A percentile compares a stretch with the other conserved stretches of the same genome.
phyloP scores from a whole-genome alignment of 1,140 invertebrate species.

The Trachymyrmex septentrionalis region DNA sequence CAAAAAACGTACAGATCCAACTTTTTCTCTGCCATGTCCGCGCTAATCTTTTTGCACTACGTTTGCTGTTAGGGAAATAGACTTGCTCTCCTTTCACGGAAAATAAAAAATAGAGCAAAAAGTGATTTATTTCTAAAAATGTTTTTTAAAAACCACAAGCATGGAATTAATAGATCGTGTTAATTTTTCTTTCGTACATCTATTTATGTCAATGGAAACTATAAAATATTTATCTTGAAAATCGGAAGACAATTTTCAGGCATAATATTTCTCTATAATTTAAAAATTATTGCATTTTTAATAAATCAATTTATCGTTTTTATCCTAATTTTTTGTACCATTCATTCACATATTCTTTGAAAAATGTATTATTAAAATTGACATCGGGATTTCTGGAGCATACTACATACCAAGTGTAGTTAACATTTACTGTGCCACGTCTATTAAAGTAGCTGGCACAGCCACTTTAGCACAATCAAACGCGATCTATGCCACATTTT shows the following conservation, averaged over 20 bases:
- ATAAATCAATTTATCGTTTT: background rate
- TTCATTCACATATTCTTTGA: background rate
- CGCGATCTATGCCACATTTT: too few relatives aligned
- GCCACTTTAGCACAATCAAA: too few relatives aligned
- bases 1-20: background rate
- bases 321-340: background rate
- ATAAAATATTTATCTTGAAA: background rate
- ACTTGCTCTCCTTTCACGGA: background rate
- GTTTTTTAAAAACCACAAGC: background rate
- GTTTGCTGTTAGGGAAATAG: slow-evolving; percentile 16
- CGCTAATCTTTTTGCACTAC: background rate
- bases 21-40: background rate
- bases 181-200: slow-evolving; percentile 22
- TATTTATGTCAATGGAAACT: background rate
- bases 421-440: background rate
- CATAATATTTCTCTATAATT: background rate
- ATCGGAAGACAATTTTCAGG: background rate
- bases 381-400: background rate
- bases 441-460: too few relatives aligned
- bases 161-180: background rate
- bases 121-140: slow-evolving; percentile 4
- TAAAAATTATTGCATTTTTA: background rate
- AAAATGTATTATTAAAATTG: slow-evolving; percentile 24
- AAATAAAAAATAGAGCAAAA: slow-evolving; percentile 27
- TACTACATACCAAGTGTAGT: background rate